Conservation (phyloP, 1,140 invertebrate species). For the Drosophila obscura region DNA sequence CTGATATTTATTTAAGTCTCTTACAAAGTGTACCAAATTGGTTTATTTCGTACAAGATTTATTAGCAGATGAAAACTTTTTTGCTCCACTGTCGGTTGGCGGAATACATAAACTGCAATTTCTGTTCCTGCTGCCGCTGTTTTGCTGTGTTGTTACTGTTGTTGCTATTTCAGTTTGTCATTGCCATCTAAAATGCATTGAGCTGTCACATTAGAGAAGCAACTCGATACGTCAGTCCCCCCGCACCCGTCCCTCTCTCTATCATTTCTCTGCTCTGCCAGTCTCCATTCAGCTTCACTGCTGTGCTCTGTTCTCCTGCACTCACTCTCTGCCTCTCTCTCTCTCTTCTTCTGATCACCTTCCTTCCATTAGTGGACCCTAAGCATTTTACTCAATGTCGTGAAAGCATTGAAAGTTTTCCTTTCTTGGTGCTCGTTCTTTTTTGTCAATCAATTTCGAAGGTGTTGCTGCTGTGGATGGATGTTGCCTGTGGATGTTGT, state of each 20-base stretch:
- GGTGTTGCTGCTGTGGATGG: conserved; percentile 60
- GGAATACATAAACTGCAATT: conserved; percentile 62
- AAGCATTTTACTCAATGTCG: conserved; percentile 54
- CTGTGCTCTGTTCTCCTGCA: too few species aligned
- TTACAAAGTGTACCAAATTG: too few species aligned
- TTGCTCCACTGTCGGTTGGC: conserved; percentile 40
- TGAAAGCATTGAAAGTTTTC: conserved; percentile 25
- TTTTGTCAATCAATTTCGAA: conserved; percentile 78
- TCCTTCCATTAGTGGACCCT: conserved; percentile 38
- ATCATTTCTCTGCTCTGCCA: not conserved
- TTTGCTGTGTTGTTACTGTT: conserved; percentile 35
- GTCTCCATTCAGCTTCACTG: not conserved
- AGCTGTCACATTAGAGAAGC: conserved; percentile 81
- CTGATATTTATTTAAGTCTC: too few species aligned
- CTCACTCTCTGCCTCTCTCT: not conserved
- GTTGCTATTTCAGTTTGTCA: conserved; percentile 69
- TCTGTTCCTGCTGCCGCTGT: conserved; percentile 45
- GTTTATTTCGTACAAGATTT: not conserved
- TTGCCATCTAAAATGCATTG: conserved; percentile 82
- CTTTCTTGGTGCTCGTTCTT: conserved; percentile 11
- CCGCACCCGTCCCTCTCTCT: not conserved
- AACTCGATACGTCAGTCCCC: conserved; percentile 69
- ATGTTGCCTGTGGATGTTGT: conserved; percentile 20
- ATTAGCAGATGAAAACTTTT: conserved; percentile 6
- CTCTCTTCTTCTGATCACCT: not conserved